Percentiles rank a stretch among this genome's conserved stretches.
Evolutionary conservation across 2,888 invertebrate genomes (phyloP).

Genomic region (Cordilura impudica): DNA sequence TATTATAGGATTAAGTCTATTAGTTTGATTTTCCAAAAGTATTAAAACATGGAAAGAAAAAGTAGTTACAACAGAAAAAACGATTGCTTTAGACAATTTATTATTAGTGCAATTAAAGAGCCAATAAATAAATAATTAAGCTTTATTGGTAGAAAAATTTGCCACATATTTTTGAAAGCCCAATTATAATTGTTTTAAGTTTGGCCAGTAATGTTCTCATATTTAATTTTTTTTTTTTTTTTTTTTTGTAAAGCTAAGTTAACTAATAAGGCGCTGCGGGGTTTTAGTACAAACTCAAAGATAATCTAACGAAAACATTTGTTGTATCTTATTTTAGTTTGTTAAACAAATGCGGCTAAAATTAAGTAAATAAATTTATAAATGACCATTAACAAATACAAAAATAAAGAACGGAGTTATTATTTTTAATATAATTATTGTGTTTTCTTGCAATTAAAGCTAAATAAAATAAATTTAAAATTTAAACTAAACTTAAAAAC

Average conservation of each 20-base stretch:
- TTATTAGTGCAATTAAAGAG: neutral
- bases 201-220: conserved; percentile 34
- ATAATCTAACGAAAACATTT: neutral
- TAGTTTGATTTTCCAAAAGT: conserved; percentile 30
- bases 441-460: conserved; percentile 14
- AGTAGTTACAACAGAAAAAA: neutral
- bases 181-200: conserved; percentile 1
- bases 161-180: conserved; percentile 14
- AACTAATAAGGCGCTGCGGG: conserved; percentile 61
- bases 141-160: conserved; percentile 22
- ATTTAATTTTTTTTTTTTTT: neutral
- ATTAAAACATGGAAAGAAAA: neutral
- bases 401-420: conserved; percentile 4
- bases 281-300: conserved; percentile 29
- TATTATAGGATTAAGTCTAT: conserved; percentile 42
- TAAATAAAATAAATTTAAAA: conserved; percentile 45
- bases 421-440: conserved; percentile 1
- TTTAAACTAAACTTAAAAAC: conserved; percentile 21
- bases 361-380: conserved; percentile 29
- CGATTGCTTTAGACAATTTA: neutral
- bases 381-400: conserved; percentile 38
- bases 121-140: neutral
- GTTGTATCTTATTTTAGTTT: neutral
- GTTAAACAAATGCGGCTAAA: neutral
- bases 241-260: conserved; percentile 38